Conservation (phyloP, 1,140 invertebrate species). For the Drosophila orena region DNA sequence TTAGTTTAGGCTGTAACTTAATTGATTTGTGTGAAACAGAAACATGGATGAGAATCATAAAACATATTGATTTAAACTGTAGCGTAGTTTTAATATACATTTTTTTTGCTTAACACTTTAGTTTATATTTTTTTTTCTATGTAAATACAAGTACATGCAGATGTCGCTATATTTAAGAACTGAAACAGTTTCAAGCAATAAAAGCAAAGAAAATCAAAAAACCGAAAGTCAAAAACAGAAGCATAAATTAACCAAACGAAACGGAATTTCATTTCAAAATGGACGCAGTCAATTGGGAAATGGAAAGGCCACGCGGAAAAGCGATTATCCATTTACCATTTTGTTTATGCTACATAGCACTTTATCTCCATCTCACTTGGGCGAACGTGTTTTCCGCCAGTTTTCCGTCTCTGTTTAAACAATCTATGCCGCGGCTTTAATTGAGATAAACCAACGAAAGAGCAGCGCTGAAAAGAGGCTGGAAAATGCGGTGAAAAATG, state of each 20-base stretch:
- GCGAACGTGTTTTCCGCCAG: not conserved
- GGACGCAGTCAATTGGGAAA: constrained; percentile 41
- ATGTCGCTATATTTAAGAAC: constrained; percentile 12
- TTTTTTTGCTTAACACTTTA: constrained; percentile 35
- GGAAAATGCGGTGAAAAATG: constrained; percentile 7
- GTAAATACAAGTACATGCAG: constrained; percentile 30
- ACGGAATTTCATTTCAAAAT: constrained; percentile 35
- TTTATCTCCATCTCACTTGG: constrained; percentile 9
- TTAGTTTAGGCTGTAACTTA: constrained; percentile 40
- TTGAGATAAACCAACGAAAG: constrained; percentile 73
- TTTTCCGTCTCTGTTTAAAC: constrained; percentile 45
- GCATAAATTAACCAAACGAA: constrained; percentile 34
- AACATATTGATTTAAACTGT: constrained; percentile 34
- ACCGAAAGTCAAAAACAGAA: constrained; percentile 6
- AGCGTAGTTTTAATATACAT: constrained; percentile 39
- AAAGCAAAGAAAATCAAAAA: constrained; percentile 22
- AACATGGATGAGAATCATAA: constrained; percentile 16
- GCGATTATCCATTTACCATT: constrained; percentile 51
- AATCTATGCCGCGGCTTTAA: constrained; percentile 62
- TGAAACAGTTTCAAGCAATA: constrained; percentile 43
- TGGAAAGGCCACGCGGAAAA: constrained; percentile 10
- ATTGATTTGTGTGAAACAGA: constrained; percentile 46
- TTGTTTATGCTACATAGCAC: constrained; percentile 34
- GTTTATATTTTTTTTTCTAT: constrained; percentile 20
- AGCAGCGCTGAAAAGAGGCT: constrained; percentile 17